Conservation (phyloP, 1,140 invertebrate species). For the Zaprionus ghesquierei region DNA sequence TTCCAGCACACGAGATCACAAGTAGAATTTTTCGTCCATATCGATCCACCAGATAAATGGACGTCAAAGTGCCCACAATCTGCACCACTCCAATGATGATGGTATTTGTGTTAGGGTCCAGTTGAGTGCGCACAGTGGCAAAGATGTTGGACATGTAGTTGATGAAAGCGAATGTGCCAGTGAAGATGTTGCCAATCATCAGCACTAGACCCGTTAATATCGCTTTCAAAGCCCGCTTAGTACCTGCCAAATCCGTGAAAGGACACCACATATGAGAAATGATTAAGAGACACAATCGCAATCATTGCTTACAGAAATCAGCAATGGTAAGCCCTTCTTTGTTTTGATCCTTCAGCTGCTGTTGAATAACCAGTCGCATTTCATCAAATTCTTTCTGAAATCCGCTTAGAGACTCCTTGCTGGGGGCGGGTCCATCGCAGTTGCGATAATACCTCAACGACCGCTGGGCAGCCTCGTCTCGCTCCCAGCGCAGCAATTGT, state of each 20-base stretch:
- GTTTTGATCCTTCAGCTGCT: constrained; percentile 35
- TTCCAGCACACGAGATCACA: constrained; percentile 54
- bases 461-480: constrained; percentile 45
- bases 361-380: constrained; percentile 49
- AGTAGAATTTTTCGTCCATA: constrained; percentile 67
- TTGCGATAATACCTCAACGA: constrained; percentile 65
- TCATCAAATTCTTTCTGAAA: constrained; percentile 61
- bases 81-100: constrained; percentile 84
- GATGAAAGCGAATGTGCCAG: constrained; percentile 67
- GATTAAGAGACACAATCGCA: not conserved
- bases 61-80: constrained; percentile 82
- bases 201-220: constrained; percentile 62
- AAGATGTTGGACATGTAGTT: constrained; percentile 85
- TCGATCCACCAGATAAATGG: constrained; percentile 71
- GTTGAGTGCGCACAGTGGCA: constrained; percentile 84
- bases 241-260: constrained; percentile 33
- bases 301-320: constrained; percentile 66
- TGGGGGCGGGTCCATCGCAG: constrained; percentile 26
- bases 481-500: constrained; percentile 51
- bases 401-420: constrained; percentile 44
- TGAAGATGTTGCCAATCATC: constrained; percentile 69
- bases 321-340: constrained; percentile 19
- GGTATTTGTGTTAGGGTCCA: constrained; percentile 84
- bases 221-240: constrained; percentile 49
- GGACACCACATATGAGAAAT: not conserved